These are phyloP conservation scores for Scleropages formosus DNA, from an alignment of 2,797 vertebrate genomes.

Conservation along the genomic window DNA sequence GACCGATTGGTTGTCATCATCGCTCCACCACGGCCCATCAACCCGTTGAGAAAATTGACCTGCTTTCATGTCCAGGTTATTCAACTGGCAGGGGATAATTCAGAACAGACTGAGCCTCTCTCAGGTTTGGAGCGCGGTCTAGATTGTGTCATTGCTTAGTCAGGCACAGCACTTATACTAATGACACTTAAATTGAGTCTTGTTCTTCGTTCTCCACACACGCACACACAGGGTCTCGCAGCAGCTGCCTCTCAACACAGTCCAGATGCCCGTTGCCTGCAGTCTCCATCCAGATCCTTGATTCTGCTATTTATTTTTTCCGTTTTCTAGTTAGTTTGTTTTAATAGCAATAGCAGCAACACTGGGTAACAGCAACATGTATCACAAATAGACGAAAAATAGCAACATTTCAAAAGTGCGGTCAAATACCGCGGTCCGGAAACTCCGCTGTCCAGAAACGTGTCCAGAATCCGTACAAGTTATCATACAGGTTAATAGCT, in stretches of 20 bases:
- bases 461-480: no score
- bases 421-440: no score
- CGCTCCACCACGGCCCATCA: constrained; percentile 64
- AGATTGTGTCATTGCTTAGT: constrained; percentile 59
- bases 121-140: constrained; percentile 63
- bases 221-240: constrained; percentile 70
- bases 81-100: constrained; percentile 63
- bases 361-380: no score
- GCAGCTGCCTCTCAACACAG: constrained; percentile 77
- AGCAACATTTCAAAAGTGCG: no score
- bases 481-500: no score
- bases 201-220: constrained; percentile 86
- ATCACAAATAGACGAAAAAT: no score
- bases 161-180: constrained; percentile 71
- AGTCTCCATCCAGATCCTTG: constrained; percentile 65
- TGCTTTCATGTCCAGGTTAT: constrained; percentile 80
- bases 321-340: no score
- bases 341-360: no score
- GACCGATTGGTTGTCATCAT: constrained; percentile 69
- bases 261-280: constrained; percentile 77
- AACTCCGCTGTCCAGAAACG: no score
- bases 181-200: constrained; percentile 89
- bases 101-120: constrained; percentile 66
- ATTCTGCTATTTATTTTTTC: no score
- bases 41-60: constrained; percentile 67